Evolutionary conservation across 2,113 vertebrate genomes (phyloP).

Genomic region (Grammomys dolichurus): DNA sequence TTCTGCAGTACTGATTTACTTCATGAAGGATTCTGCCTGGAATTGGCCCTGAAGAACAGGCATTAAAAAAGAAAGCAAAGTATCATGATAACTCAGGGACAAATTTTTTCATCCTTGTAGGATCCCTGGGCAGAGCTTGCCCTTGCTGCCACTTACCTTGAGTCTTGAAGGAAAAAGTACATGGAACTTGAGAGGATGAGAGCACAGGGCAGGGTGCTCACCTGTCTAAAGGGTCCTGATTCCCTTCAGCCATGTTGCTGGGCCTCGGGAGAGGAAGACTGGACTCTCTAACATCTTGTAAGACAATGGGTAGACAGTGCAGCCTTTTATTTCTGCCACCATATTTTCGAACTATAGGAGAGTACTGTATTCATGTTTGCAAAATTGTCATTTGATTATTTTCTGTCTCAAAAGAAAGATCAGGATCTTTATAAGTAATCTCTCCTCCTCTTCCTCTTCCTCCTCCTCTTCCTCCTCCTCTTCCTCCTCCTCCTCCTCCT

Average conservation of each 20-base stretch:
- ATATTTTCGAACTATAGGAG: background rate
- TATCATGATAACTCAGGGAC: background rate
- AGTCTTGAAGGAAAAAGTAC: slow-evolving; percentile 24
- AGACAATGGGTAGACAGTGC: background rate
- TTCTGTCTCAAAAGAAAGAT: background rate
- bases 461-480: too few species aligned
- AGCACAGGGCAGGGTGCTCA: background rate
- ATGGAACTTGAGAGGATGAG: background rate
- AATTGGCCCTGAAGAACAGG: background rate
- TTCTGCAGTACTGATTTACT: background rate
- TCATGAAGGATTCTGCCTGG: background rate
- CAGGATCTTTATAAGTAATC: background rate
- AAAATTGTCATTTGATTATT: background rate
- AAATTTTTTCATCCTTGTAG: background rate
- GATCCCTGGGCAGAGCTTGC: background rate
- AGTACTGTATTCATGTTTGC: background rate
- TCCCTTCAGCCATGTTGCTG: background rate
- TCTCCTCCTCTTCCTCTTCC: background rate
- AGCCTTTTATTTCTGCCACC: slow-evolving; percentile 1
- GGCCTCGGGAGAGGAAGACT: background rate
- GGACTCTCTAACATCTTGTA: background rate
- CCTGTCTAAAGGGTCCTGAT: background rate
- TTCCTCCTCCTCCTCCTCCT: too few species aligned
- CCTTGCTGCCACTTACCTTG: background rate
- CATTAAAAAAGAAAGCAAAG: background rate